Evolutionary conservation across 2,888 invertebrate genomes (phyloP).

Genomic region (Caenorhabditis sp.): DNA sequence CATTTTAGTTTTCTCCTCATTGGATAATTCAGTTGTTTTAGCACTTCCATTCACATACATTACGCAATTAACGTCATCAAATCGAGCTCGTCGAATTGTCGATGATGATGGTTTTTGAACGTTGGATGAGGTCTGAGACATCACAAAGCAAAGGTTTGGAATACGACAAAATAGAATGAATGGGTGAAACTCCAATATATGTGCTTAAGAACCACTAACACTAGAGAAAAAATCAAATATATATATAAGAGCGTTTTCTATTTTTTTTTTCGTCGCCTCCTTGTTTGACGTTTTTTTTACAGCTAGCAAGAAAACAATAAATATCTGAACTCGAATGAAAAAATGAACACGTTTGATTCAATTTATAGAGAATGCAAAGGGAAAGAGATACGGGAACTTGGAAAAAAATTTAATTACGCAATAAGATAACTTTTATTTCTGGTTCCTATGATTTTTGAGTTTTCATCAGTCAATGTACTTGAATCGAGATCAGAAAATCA

Average conservation of each 20-base stretch:
- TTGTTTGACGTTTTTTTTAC: neutral
- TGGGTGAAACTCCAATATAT: neutral
- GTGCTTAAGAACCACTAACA: neutral
- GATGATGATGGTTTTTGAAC: too few species aligned
- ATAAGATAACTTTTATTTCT: neutral
- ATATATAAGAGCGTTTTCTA: neutral
- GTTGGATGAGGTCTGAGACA: neutral
- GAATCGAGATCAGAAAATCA: too few species aligned
- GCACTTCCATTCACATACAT: slow-evolving; percentile 37
- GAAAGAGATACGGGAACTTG: neutral
- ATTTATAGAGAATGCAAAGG: neutral
- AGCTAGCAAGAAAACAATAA: neutral
- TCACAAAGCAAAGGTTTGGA: neutral
- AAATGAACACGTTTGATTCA: neutral
- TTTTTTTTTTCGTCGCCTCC: neutral
- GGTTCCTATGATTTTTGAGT: neutral
- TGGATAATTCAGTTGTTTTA: neutral
- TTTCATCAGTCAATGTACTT: too few species aligned
- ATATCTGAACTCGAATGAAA: neutral
- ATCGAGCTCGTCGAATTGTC: slow-evolving; percentile 26
- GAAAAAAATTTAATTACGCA: neutral
- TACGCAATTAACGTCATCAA: slow-evolving; percentile 41
- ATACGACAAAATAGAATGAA: neutral
- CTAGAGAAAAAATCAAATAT: neutral
- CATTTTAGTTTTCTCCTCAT: neutral